Evolutionary conservation across 2,797 vertebrate species (phyloP).

Genomic region (Chanos chanos): DNA sequence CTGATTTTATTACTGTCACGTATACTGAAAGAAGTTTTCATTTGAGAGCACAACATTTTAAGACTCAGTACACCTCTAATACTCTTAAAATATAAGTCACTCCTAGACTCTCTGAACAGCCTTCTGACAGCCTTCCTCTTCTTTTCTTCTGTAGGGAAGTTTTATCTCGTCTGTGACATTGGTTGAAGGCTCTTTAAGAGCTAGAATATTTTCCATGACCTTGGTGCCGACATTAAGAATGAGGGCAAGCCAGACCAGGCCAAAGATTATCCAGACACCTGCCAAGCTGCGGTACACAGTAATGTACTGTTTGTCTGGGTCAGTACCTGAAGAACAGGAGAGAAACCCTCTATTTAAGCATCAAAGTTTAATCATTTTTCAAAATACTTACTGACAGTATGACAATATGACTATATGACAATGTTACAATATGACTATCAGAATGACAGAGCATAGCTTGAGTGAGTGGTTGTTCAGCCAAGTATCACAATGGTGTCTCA

Average conservation of each 20-base stretch:
- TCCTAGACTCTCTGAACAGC: slow-evolving; percentile 11
- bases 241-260: slow-evolving; percentile 70
- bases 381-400: no score
- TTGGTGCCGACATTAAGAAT: slow-evolving; percentile 70
- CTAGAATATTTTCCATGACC: slow-evolving; percentile 69
- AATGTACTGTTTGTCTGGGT: slow-evolving; percentile 70
- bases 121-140: slow-evolving; percentile 42
- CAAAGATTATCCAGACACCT: slow-evolving; percentile 73
- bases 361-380: no score
- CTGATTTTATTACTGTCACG: no score
- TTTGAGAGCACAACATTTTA: no score
- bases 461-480: no score
- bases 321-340: slow-evolving; percentile 54
- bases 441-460: no score
- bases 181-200: slow-evolving; percentile 53
- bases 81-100: no score
- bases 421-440: no score
- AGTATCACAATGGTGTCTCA: no score
- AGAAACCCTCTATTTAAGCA: not conserved
- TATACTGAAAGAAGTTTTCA: no score
- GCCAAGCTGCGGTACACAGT: slow-evolving; percentile 71
- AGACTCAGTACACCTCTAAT: no score
- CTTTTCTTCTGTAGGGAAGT: slow-evolving; percentile 49
- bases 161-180: slow-evolving; percentile 46
- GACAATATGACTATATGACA: no score